Percentiles rank a stretch among this genome's conserved stretches.
Conservation (phyloP, 2,113 vertebrate species). For the Girardinichthys multiradiatus region DNA sequence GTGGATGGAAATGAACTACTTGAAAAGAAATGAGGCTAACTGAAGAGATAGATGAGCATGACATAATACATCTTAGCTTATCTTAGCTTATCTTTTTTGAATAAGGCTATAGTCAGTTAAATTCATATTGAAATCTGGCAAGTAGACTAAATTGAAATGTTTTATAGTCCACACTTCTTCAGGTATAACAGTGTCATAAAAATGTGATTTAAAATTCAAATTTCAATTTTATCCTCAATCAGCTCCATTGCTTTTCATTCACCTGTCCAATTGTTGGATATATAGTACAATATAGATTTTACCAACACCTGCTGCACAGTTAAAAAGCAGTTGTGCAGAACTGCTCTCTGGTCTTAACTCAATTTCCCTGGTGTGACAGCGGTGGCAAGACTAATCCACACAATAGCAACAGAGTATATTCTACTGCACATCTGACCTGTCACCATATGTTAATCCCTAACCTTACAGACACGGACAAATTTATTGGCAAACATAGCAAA, state of each 20-base stretch:
- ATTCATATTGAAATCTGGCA: no score
- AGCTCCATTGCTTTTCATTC: constrained; percentile 17
- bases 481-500: no score
- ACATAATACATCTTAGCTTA: no score
- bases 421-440: constrained; percentile 24
- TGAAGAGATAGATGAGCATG: no score
- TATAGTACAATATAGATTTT: constrained; percentile 24
- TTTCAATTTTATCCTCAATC: constrained; percentile 59
- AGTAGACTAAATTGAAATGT: constrained; percentile 32
- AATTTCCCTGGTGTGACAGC: constrained; percentile 8
- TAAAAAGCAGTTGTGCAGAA: constrained; percentile 24
- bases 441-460: constrained; percentile 34
- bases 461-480: background rate
- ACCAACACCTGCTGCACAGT: constrained; percentile 43
- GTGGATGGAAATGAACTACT: constrained; percentile 24
- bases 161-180: constrained; percentile 13
- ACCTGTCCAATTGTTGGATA: constrained; percentile 33
- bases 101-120: no score
- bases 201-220: constrained; percentile 46
- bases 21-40: background rate
- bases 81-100: no score
- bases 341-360: constrained; percentile 13
- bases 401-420: constrained; percentile 30
- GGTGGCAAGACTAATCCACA: constrained; percentile 37
- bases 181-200: constrained; percentile 40